Evolutionary conservation across 2,888 invertebrate species (phyloP).

Genomic region (Parnassius orleans): DNA sequence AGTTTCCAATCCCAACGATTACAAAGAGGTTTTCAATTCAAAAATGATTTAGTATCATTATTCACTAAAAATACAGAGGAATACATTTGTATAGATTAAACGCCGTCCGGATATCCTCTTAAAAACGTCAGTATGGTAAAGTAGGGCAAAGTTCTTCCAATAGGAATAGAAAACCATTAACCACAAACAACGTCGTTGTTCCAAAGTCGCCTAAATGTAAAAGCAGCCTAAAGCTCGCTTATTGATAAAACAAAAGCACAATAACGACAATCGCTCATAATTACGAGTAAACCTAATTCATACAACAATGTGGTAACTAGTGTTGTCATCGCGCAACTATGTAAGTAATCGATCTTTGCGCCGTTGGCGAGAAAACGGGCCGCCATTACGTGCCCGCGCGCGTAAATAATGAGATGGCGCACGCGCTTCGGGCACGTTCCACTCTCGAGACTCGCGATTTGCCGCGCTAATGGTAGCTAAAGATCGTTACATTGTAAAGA

Average conservation of each 20-base stretch:
- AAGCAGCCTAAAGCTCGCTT: not conserved
- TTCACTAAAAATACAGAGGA: no score
- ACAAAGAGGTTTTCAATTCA: no score
- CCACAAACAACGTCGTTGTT: no score
- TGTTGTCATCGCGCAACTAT: slow-evolving; percentile 38
- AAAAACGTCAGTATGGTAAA: no score
- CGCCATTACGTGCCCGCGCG: slow-evolving; percentile 31
- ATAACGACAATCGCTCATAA: slow-evolving; percentile 1
- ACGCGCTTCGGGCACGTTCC: slow-evolving; percentile 28
- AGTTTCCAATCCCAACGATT: no score
- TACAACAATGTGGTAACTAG: slow-evolving; percentile 11
- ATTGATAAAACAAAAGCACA: slow-evolving; percentile 2
- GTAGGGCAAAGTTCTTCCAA: no score
- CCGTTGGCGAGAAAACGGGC: slow-evolving; percentile 19
- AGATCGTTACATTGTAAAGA: slow-evolving; percentile 26
- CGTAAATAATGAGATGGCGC: slow-evolving; percentile 30
- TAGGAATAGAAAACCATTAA: no score
- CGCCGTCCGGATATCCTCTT: no score
- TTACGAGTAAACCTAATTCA: slow-evolving; percentile 2
- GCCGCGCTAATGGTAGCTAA: slow-evolving; percentile 24
- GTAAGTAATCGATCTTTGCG: slow-evolving; percentile 27
- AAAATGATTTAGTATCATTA: no score
- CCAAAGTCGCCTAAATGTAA: no score
- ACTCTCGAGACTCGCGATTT: slow-evolving; percentile 16
- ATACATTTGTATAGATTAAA: no score